These are phyloP conservation scores for Drosophila putrida DNA, from an alignment of 2,888 invertebrate species.

Conservation along the genomic window DNA sequence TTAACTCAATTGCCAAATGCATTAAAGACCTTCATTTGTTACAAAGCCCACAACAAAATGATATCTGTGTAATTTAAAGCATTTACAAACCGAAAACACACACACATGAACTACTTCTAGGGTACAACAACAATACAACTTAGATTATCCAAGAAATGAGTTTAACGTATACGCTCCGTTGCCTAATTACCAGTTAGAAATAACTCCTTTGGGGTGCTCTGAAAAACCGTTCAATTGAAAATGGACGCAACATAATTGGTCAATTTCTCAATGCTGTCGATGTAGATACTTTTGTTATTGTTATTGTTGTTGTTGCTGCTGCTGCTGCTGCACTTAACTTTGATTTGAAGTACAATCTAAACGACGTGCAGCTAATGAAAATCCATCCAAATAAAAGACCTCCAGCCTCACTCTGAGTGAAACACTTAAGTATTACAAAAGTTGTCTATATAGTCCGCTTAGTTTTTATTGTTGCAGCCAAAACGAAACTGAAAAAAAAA, in stretches of 20 bases:
- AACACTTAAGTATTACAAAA: constrained; percentile 79
- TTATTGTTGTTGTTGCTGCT: background rate
- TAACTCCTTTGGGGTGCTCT: constrained; percentile 42
- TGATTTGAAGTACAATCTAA: constrained; percentile 71
- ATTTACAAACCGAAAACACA: constrained; percentile 38
- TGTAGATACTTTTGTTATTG: constrained; percentile 33
- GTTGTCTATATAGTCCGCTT: constrained; percentile 48
- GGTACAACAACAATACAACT: background rate
- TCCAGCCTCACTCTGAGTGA: constrained; percentile 37
- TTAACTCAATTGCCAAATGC: constrained; percentile 30
- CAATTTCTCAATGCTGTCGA: constrained; percentile 60
- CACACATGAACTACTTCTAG: constrained; percentile 28
- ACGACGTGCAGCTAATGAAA: constrained; percentile 53
- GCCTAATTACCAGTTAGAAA: constrained; percentile 66
- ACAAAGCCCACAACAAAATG: constrained; percentile 19
- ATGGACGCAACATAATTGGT: constrained; percentile 70
- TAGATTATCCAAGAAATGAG: constrained; percentile 9
- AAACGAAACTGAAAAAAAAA: constrained; percentile 22
- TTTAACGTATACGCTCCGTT: constrained; percentile 60
- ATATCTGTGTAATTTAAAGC: constrained; percentile 33
- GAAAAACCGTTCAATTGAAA: constrained; percentile 60
- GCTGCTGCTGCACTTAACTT: constrained; percentile 75
- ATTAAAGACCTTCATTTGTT: constrained; percentile 38
- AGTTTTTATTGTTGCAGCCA: constrained; percentile 34
- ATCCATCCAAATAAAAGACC: constrained; percentile 49